These are phyloP conservation scores for Trachops cirrhosus DNA, from an alignment of 2,797 vertebrate genomes.

Conservation along the genomic window DNA sequence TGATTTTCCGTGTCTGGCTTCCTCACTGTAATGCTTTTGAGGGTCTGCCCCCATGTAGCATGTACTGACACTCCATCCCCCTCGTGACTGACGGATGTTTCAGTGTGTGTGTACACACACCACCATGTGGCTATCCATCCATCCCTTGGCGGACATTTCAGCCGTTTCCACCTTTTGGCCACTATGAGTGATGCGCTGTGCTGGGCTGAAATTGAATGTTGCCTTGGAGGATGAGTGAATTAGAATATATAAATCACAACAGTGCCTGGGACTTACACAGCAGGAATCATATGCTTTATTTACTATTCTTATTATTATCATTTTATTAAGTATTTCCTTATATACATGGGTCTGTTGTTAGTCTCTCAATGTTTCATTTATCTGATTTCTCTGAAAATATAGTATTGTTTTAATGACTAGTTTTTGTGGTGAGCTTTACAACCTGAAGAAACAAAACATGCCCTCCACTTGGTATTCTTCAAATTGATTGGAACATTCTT, in stretches of 20 bases:
- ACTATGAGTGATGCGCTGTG: neutral
- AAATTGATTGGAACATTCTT: neutral
- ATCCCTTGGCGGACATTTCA: neutral
- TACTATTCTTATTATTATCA: neutral
- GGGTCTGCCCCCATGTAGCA: neutral
- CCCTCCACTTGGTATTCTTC: neutral
- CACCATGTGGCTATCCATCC: neutral
- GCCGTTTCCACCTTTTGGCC: neutral
- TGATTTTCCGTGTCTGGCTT: neutral
- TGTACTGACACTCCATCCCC: neutral
- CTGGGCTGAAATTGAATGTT: neutral
- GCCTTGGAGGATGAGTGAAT: neutral
- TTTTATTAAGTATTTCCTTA: neutral
- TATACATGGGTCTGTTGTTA: neutral
- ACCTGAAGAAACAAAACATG: neutral
- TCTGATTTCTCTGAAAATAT: neutral
- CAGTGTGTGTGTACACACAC: neutral
- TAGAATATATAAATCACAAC: neutral
- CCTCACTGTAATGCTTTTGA: neutral
- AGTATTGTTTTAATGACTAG: neutral
- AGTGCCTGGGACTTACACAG: neutral
- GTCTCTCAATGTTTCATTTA: neutral
- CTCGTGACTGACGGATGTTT: neutral
- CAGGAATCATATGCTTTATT: neutral
- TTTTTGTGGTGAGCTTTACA: neutral